These are phyloP conservation scores for Nymphalis c-album DNA, from an alignment of 2,888 invertebrate genomes.

Conservation along the genomic window DNA sequence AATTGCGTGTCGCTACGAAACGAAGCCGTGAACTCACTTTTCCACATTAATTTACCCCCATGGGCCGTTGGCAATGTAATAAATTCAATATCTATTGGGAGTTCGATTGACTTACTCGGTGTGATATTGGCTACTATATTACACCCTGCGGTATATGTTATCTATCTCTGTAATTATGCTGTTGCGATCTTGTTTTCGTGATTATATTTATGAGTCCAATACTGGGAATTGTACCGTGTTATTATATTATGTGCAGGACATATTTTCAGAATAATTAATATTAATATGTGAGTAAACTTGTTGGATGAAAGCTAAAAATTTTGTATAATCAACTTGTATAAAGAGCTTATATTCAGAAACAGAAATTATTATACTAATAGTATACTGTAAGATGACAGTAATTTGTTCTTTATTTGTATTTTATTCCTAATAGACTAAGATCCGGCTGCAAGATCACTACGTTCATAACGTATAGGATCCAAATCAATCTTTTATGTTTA, in stretches of 20 bases:
- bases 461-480: too few species aligned
- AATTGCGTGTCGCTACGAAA: conserved; percentile 52
- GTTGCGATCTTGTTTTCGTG: conserved; percentile 18
- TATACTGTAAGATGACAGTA: too few species aligned
- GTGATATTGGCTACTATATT: conserved; percentile 30
- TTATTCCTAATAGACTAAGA: too few species aligned
- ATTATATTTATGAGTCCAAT: conserved; percentile 20
- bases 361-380: too few species aligned
- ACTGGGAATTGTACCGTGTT: neutral
- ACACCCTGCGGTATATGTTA: conserved; percentile 25
- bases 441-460: too few species aligned
- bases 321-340: too few species aligned
- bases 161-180: conserved; percentile 25
- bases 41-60: conserved; percentile 46
- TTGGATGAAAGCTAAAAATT: too few species aligned
- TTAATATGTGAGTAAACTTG: neutral
- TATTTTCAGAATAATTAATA: neutral
- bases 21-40: conserved; percentile 46
- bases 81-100: conserved; percentile 43
- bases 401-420: too few species aligned
- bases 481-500: too few species aligned
- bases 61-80: conserved; percentile 43
- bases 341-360: too few species aligned
- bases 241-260: neutral
- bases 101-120: conserved; percentile 36